Evolutionary conservation across 2,888 invertebrate species (phyloP).

Genomic region (Drosophila nr. medialis): DNA sequence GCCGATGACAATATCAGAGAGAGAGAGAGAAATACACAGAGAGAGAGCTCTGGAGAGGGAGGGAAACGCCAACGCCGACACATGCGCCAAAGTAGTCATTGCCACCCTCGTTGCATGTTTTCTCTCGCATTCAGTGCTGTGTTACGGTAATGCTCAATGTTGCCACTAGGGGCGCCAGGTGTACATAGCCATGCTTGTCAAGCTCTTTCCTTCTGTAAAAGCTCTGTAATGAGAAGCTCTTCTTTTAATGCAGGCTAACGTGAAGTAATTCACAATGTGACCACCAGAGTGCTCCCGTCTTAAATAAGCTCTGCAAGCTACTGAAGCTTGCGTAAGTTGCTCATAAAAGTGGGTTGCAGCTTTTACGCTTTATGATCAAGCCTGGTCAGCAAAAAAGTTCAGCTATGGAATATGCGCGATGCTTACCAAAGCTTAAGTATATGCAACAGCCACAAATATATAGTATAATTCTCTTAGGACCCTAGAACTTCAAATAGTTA

Average conservation of each 20-base stretch:
- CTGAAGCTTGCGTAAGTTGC: not conserved
- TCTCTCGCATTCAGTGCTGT: not conserved
- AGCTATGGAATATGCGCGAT: not conserved
- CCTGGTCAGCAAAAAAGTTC: not conserved
- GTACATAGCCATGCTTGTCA: not conserved
- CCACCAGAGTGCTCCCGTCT: not conserved
- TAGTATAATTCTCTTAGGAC: not conserved
- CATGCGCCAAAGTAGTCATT: slow-evolving; percentile 35
- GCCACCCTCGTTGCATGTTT: slow-evolving; percentile 28
- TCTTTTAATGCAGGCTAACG: not conserved
- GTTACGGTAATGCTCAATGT: not conserved
- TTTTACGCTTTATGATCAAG: not conserved
- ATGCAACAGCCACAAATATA: not conserved
- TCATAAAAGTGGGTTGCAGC: not conserved
- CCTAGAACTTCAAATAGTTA: not conserved
- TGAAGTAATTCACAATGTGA: not conserved
- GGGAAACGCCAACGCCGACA: not conserved
- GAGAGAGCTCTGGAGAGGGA: slow-evolving; percentile 5
- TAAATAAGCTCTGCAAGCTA: not conserved
- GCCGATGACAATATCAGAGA: slow-evolving; percentile 24
- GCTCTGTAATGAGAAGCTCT: not conserved
- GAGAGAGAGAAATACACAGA: slow-evolving; percentile 6
- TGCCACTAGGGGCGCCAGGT: slow-evolving; percentile 24
- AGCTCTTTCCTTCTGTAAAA: not conserved
- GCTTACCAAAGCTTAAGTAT: not conserved